A percentile compares a stretch with the other conserved stretches of the same genome.
These are phyloP conservation scores for Drosophila diplacantha DNA, from an alignment of 2,888 invertebrate genomes.

Conservation along the genomic window DNA sequence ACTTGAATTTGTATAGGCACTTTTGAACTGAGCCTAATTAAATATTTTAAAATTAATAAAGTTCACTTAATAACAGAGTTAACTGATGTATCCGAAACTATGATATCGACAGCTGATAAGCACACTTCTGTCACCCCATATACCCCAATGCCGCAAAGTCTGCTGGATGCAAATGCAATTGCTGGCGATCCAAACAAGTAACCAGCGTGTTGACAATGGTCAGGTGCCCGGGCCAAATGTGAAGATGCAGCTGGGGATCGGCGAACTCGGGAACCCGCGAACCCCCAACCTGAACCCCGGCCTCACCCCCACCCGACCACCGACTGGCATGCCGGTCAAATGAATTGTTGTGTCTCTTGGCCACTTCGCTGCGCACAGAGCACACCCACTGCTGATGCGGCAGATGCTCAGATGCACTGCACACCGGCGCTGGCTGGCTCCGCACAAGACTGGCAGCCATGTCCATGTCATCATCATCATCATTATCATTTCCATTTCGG, in stretches of 20 bases:
- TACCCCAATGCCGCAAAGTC: neutral
- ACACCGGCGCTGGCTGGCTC: constrained; percentile 29
- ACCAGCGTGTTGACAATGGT: constrained; percentile 68
- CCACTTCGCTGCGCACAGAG: constrained; percentile 24
- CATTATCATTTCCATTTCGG: constrained; percentile 32
- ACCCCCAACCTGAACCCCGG: constrained; percentile 5
- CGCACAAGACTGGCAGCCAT: constrained; percentile 63
- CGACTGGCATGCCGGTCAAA: constrained; percentile 54
- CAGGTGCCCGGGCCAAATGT: constrained; percentile 59
- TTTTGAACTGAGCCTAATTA: no score
- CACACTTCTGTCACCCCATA: neutral
- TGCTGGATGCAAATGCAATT: constrained; percentile 15
- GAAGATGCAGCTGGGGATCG: constrained; percentile 63
- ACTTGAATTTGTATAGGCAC: no score
- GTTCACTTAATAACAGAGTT: no score
- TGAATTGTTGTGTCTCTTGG: constrained; percentile 55
- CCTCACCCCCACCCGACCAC: constrained; percentile 13
- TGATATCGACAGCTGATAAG: neutral
- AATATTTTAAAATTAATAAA: no score
- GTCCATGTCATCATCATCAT: constrained; percentile 66
- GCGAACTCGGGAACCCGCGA: constrained; percentile 39
- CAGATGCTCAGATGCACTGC: constrained; percentile 14
- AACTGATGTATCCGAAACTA: neutral
- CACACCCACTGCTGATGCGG: constrained; percentile 33
- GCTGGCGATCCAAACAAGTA: constrained; percentile 45